A percentile compares a stretch with the other conserved stretches of the same genome.
Conservation (phyloP, 2,888 invertebrate species). For the Ornithoptera priamus region DNA sequence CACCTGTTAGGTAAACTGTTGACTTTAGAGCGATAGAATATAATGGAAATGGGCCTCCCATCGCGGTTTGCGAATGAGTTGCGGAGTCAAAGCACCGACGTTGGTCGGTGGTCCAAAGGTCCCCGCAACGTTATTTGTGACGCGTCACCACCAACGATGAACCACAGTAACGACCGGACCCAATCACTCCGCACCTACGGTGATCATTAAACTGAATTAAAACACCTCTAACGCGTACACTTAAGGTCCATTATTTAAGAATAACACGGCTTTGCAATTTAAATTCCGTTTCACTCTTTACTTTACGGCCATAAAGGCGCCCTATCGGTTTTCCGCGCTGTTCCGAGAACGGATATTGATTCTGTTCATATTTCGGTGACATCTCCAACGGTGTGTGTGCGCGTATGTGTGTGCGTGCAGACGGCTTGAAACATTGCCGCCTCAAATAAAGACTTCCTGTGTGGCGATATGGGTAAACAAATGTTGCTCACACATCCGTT, state of each 20-base stretch:
- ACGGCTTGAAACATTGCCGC: conserved; percentile 54
- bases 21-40: conserved; percentile 12
- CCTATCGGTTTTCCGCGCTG: conserved; percentile 68
- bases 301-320: conserved; percentile 55
- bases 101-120: conserved; percentile 44
- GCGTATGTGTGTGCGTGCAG: conserved; percentile 43
- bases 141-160: conserved; percentile 60
- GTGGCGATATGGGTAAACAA: conserved; percentile 40
- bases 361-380: conserved; percentile 58
- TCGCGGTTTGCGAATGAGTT: conserved; percentile 37
- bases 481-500: conserved; percentile 38
- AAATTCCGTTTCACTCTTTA: conserved; percentile 36
- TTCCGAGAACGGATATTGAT: conserved; percentile 61
- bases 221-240: conserved; percentile 14
- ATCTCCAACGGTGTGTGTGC: conserved; percentile 50
- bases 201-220: conserved; percentile 8
- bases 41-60: conserved; percentile 24
- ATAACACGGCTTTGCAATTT: conserved; percentile 17
- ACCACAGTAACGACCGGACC: conserved; percentile 47
- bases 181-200: conserved; percentile 8
- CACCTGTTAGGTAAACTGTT: conserved; percentile 14
- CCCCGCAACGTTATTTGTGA: conserved; percentile 57
- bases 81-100: conserved; percentile 53
- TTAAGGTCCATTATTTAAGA: conserved; percentile 35
- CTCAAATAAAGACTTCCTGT: conserved; percentile 69